Evolutionary conservation across 2,888 invertebrate species (phyloP), one percentile per base, ranked within the genome.

Genomic region (Enchytraeus crypticus): DNA sequence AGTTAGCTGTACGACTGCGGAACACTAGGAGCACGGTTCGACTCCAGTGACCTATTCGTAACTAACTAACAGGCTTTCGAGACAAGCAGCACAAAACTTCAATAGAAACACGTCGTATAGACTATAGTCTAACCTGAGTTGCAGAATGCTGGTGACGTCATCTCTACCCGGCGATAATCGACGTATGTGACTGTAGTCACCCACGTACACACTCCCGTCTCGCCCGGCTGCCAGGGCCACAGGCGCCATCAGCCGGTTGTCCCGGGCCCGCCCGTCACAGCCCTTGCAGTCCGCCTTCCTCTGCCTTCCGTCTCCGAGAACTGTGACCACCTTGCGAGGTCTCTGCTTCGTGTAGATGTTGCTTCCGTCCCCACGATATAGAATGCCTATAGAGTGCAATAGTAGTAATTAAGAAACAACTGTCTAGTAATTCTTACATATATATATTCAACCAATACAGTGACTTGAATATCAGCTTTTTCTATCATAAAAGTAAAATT

Each of bases 331-430:
- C 18, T 93, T 88, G 49, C 91, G 84, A 0, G 93, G 93, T 74
- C 92, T 89, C 76, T 92, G 71, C 83, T 51, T 93, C 80, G 97
- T 85, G 79, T 96, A 93, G 38, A 96, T 83, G 49, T 92, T 88
- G 2, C 92, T 90, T 59, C 98, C 97, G 75, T 96, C 93, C 45
- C 98, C 98, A 78, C 95, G 95, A 79, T 98, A 96, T 51, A 98
- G 82, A 66, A 97, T 95, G 27, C 92, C 88, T 88, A 77, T 21
- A 45, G 27, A 43, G 26, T 4, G 14, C 51, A n/a, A n/a, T 21
- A 59, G 32, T 26, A 8, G 18, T 2, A 8, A 29, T 8, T 14
- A 29, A 14, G 21, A 53, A 11, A 27, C 53, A 11, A 51, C 27
- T n/a, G n/a, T n/a, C n/a, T n/a, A n/a, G n/a, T n/a, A n/a, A n/a